Evolutionary conservation across 1,140 invertebrate species (phyloP).

Genomic region (Aphaenogaster floridana): DNA sequence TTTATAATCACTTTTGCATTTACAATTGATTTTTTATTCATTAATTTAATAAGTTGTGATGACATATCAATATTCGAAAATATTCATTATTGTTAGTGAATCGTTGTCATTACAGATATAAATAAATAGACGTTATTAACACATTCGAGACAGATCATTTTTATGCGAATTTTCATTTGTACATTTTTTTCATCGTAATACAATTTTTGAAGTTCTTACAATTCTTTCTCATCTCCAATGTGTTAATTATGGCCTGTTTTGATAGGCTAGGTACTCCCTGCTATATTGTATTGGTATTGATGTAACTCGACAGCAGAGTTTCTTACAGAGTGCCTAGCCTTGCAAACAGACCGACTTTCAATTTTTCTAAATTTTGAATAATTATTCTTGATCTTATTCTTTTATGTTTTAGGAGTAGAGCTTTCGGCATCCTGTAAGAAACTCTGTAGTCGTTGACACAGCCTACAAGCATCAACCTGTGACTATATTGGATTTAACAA

Average conservation of each 20-base stretch:
- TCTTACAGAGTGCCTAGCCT: constrained; percentile 81
- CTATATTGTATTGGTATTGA: constrained; percentile 51
- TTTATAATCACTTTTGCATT: neutral
- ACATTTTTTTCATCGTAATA: constrained; percentile 7
- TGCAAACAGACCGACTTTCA: constrained; percentile 76
- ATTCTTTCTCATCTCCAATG: neutral
- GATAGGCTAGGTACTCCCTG: constrained; percentile 80
- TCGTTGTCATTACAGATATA: constrained; percentile 18
- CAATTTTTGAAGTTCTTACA: neutral
- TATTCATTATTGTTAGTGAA: constrained; percentile 11
- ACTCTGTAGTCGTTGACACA: constrained; percentile 74
- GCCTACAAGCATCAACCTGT: constrained; percentile 8
- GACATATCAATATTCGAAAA: neutral
- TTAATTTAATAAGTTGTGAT: constrained; percentile 14
- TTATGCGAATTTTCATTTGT: neutral
- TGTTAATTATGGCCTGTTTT: constrained; percentile 72
- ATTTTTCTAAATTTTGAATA: constrained; percentile 53
- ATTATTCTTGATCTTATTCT: constrained; percentile 13
- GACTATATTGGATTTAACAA: constrained; percentile 32
- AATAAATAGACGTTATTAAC: constrained; percentile 3
- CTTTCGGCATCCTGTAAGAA: constrained; percentile 84
- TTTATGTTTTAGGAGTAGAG: constrained; percentile 83
- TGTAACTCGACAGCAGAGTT: constrained; percentile 67
- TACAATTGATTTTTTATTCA: constrained; percentile 3
- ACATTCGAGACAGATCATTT: constrained; percentile 2